These are phyloP conservation scores for Mythimna vitellina DNA, from an alignment of 2,888 invertebrate genomes.

Conservation along the genomic window DNA sequence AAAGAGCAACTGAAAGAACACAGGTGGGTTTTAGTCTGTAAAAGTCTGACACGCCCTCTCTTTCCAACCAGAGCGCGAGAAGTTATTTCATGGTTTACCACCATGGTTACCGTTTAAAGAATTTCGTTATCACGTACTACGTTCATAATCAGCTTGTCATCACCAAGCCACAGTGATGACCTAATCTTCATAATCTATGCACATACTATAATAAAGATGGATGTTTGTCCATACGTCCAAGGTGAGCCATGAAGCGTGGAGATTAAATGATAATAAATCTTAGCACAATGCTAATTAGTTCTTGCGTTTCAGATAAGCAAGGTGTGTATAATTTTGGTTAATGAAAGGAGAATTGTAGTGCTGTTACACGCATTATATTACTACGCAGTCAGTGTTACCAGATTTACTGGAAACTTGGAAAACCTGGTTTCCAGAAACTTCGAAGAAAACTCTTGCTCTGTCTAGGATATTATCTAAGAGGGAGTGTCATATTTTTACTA, in stretches of 20 bases:
- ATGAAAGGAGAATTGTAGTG: neutral
- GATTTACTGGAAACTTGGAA: too few relatives aligned
- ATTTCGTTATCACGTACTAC: neutral
- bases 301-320: conserved; percentile 19
- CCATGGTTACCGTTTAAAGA: too few relatives aligned
- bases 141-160: neutral
- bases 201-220: conserved; percentile 37
- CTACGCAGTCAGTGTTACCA: too few relatives aligned
- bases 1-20: too few relatives aligned
- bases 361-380: neutral
- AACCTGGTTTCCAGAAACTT: too few relatives aligned
- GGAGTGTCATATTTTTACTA: too few relatives aligned
- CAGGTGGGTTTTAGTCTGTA: too few relatives aligned
- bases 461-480: too few relatives aligned
- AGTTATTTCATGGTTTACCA: too few relatives aligned
- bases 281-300: conserved; percentile 53
- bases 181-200: conserved; percentile 50
- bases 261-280: conserved; percentile 60
- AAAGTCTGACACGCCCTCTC: too few relatives aligned
- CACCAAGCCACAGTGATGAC: conserved; percentile 24
- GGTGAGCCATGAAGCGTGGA: conserved; percentile 49
- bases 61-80: too few relatives aligned
- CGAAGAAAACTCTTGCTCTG: neutral
- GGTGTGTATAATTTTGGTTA: conserved; percentile 24
- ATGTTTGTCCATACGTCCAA: conserved; percentile 49